These are phyloP conservation scores for Nomada ruficornis DNA, from an alignment of 2,888 invertebrate species.

Conservation along the genomic window DNA sequence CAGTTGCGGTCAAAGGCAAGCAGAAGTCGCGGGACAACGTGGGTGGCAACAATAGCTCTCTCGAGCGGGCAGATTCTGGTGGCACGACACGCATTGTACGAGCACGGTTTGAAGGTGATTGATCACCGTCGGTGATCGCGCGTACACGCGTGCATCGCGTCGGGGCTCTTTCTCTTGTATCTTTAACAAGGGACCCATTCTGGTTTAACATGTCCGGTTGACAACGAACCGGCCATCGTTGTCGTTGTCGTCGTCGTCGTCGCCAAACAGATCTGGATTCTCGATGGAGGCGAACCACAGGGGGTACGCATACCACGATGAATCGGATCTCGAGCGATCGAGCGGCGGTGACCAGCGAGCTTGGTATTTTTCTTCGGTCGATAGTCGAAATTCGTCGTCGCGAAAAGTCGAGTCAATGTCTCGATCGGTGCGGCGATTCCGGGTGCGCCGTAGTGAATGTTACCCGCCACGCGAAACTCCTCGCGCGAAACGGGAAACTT, in stretches of 20 bases:
- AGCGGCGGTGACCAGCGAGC: slow-evolving; percentile 40
- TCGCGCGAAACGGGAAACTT: too few relatives aligned
- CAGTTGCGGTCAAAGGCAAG: slow-evolving; percentile 46
- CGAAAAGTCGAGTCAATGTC: slow-evolving; percentile 30
- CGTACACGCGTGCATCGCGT: slow-evolving; percentile 56
- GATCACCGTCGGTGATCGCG: slow-evolving; percentile 76
- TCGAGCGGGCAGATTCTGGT: slow-evolving; percentile 76
- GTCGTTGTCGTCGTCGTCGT: slow-evolving; percentile 41
- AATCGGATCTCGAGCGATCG: slow-evolving; percentile 67
- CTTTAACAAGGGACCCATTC: slow-evolving; percentile 49
- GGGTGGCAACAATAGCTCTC: slow-evolving; percentile 82
- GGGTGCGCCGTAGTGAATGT: not conserved
- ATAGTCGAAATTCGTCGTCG: not conserved
- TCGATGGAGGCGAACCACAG: slow-evolving; percentile 65
- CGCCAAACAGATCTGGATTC: slow-evolving; percentile 69
- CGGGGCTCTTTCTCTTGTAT: slow-evolving; percentile 39
- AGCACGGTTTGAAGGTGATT: slow-evolving; percentile 80
- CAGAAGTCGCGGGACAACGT: slow-evolving; percentile 74
- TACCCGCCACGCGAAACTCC: not conserved
- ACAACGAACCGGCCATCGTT: slow-evolving; percentile 62
- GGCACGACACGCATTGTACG: slow-evolving; percentile 79
- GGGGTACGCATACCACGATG: slow-evolving; percentile 59
- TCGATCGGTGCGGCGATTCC: slow-evolving; percentile 52
- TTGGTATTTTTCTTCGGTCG: not conserved
- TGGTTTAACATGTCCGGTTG: slow-evolving; percentile 61